Evolutionary conservation across 2,888 invertebrate genomes (phyloP).

Genomic region (Parochlus steinenii): DNA sequence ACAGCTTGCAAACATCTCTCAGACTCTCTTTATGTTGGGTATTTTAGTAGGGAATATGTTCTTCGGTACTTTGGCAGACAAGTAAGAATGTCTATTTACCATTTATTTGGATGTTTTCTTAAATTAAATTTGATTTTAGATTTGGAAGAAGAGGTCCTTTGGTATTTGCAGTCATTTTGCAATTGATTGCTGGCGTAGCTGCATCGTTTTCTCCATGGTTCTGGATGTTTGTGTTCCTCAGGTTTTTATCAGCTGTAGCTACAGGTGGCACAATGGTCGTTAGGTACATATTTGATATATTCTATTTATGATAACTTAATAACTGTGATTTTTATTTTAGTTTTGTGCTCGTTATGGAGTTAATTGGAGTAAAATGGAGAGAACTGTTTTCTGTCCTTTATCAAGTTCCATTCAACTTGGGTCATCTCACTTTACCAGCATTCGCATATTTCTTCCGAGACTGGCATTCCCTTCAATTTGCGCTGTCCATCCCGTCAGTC

Average conservation of each 20-base stretch:
- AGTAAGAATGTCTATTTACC: slow-evolving; percentile 31
- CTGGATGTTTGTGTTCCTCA: slow-evolving; percentile 42
- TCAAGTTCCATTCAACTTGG: slow-evolving; percentile 53
- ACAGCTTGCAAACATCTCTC: slow-evolving; percentile 54
- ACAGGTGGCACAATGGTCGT: slow-evolving; percentile 75
- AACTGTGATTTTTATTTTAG: slow-evolving; percentile 26
- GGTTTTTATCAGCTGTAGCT: slow-evolving; percentile 56
- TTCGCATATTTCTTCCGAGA: slow-evolving; percentile 47
- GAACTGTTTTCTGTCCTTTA: slow-evolving; percentile 43
- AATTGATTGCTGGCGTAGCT: slow-evolving; percentile 50
- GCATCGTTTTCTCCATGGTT: slow-evolving; percentile 55
- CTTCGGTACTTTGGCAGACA: slow-evolving; percentile 62
- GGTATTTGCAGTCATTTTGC: slow-evolving; percentile 52
- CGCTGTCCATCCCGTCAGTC: slow-evolving; percentile 44
- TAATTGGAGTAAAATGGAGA: slow-evolving; percentile 40
- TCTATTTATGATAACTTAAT: not conserved
- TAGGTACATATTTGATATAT: slow-evolving; percentile 17
- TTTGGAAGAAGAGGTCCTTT: slow-evolving; percentile 60
- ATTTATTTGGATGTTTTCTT: slow-evolving; percentile 12
- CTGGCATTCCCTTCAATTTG: slow-evolving; percentile 50
- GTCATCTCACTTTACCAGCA: slow-evolving; percentile 43
- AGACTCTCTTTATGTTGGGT: slow-evolving; percentile 62
- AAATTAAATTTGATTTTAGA: slow-evolving; percentile 31
- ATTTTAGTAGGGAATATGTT: slow-evolving; percentile 57
- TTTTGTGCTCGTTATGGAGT: slow-evolving; percentile 51